These are phyloP conservation scores for Zophobas morio DNA, from an alignment of 1,140 invertebrate species.

Conservation along the genomic window DNA sequence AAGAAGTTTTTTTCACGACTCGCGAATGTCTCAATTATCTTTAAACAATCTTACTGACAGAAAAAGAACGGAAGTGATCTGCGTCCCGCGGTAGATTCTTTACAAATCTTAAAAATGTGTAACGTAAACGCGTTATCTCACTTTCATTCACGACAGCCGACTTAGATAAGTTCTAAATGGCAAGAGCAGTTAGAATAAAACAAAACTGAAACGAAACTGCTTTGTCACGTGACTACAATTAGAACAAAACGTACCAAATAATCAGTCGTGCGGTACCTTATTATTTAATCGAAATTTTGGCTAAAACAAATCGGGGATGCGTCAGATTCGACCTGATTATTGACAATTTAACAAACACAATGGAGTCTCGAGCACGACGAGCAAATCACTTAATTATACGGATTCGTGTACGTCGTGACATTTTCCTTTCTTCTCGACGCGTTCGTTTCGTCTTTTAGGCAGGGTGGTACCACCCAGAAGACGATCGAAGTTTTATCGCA, in stretches of 20 bases:
- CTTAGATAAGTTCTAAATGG: neutral
- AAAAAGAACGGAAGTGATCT: constrained; percentile 13
- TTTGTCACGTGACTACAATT: constrained; percentile 6
- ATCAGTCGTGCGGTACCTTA: constrained; percentile 4
- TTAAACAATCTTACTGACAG: neutral
- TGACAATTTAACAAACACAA: constrained; percentile 1
- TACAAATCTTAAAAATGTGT: constrained; percentile 24
- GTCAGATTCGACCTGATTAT: constrained; percentile 1
- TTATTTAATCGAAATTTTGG: constrained; percentile 13
- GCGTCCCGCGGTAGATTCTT: constrained; percentile 3
- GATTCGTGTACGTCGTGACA: neutral
- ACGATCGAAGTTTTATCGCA: no score
- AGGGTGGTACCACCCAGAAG: no score
- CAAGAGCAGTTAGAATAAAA: neutral
- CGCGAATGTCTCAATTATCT: neutral
- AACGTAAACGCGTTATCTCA: constrained; percentile 26
- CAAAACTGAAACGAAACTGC: neutral
- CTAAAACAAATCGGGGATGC: constrained; percentile 11
- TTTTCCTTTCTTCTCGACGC: neutral
- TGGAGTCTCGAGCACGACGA: neutral
- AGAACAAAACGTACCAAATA: constrained; percentile 8
- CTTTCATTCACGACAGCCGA: constrained; percentile 13
- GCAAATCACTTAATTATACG: neutral
- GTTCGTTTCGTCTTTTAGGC: neutral
- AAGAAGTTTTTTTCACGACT: constrained; percentile 5